Evolutionary conservation across 2,888 invertebrate species (phyloP), one percentile per base, ranked within the genome.

Genomic region (Smittia aterrima): DNA sequence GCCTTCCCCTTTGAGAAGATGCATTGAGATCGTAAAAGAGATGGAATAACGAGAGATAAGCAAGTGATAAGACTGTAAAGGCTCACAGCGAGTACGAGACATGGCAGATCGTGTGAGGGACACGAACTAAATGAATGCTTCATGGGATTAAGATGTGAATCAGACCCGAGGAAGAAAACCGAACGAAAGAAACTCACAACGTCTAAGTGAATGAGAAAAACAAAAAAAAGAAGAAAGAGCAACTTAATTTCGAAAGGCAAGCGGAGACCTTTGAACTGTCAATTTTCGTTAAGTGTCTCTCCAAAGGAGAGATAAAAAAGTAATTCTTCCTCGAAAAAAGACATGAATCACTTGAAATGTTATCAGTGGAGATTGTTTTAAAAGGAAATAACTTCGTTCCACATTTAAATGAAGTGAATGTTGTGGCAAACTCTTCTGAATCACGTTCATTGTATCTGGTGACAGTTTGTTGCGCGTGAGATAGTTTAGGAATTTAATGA

Each of bases 41-140:
- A 58, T 58, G 58, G 7, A 20, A 11, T n/a, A 58, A 58, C 58
- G 18, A 47, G 3, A 38, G 72, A 72, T 72, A 72, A 62, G 38
- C 27, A 72, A 62, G 62, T 72, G 72, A 72, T 72, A 72, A 72
- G 72, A 72, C 62, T 72, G 62, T 62, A 58, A 58, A 72, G 62
- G 72, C 72, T 54, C 22, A 6, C 18, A 22, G 4, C 11, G 24
- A 22, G 58, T 58, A 3, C n/a, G 32, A 32, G 4, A 9, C 32
- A 32, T 3, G 9, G 32, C 32, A 6, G 16, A n/a, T 11, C n/a
- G n/a, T 58, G 20, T 1, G 58, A 58, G 20, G 24, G 58, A 58
- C 20, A 58, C 22, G 58, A 58, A 58, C n/a, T n/a, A n/a, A n/a
- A n/a, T n/a, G 16, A 58, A n/a, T 53, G 18, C 24, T 24, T 58